Percentiles rank a stretch among this genome's conserved stretches.
phyloP scores from a whole-genome alignment of 2,888 invertebrate genomes.

The Perdita meconis region DNA sequence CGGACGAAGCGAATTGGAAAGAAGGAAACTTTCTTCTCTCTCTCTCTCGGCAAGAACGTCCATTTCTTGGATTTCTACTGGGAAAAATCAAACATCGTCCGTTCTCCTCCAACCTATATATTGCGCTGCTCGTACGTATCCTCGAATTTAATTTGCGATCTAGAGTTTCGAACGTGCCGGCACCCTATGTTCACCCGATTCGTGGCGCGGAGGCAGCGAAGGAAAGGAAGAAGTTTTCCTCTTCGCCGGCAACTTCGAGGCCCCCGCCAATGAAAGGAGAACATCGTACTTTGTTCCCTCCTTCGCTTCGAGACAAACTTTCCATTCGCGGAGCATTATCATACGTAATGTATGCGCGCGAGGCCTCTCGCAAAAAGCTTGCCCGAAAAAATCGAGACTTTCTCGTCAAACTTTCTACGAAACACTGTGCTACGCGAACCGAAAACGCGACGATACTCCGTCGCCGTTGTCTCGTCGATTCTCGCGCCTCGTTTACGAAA shows the following conservation, averaged over 20 bases:
- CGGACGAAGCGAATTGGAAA: conserved; percentile 5
- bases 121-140: neutral
- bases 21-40: conserved; percentile 9
- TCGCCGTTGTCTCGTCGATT: too few species aligned
- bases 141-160: conserved; percentile 5
- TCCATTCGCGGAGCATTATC: conserved; percentile 32
- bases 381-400: neutral
- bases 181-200: too few species aligned
- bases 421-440: neutral
- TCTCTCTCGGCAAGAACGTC: conserved; percentile 1
- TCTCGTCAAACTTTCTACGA: conserved; percentile 26
- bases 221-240: neutral
- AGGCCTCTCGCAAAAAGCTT: conserved; percentile 8
- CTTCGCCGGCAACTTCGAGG: neutral
- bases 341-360: conserved; percentile 22
- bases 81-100: neutral
- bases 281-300: neutral
- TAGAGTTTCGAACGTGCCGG: neutral
- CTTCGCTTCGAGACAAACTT: conserved; percentile 14
- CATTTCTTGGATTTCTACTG: neutral
- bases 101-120: neutral
- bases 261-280: neutral
- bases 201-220: neutral
- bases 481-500: conserved; percentile 4
- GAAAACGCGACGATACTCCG: neutral